Evolutionary conservation across 2,888 invertebrate species (phyloP).

Genomic region (Parnassius orleans): DNA sequence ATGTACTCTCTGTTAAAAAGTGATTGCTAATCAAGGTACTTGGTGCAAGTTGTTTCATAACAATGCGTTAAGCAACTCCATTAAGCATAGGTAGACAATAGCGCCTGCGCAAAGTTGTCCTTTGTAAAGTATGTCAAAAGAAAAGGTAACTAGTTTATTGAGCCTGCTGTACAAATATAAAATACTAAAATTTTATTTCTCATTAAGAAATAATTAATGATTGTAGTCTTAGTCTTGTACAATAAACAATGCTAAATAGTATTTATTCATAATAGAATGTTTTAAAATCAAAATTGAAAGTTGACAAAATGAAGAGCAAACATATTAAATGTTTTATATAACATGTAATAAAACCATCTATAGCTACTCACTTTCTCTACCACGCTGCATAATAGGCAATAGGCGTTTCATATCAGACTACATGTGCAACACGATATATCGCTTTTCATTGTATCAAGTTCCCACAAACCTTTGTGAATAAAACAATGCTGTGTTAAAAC

Average conservation of each 20-base stretch:
- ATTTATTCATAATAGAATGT: too few species aligned
- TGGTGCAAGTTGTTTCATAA: slow-evolving; percentile 45
- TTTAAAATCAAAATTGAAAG: too few species aligned
- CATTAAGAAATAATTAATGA: too few species aligned
- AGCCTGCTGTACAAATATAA: slow-evolving; percentile 16
- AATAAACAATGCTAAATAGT: too few species aligned
- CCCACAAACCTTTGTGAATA: slow-evolving; percentile 10
- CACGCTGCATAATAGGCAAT: slow-evolving; percentile 8
- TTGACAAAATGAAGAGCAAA: neutral
- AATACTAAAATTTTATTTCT: too few species aligned
- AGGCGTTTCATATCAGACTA: slow-evolving; percentile 21
- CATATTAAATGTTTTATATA: slow-evolving; percentile 13
- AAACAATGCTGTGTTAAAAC: slow-evolving; percentile 13
- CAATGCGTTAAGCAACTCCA: slow-evolving; percentile 42
- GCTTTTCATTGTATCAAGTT: slow-evolving; percentile 24
- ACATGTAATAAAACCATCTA: slow-evolving; percentile 12
- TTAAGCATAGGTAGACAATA: slow-evolving; percentile 53
- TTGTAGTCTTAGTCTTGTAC: too few species aligned
- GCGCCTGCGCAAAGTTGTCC: slow-evolving; percentile 60
- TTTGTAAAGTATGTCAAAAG: slow-evolving; percentile 68
- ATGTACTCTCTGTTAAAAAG: slow-evolving; percentile 21
- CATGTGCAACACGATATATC: slow-evolving; percentile 18
- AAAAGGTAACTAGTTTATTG: slow-evolving; percentile 56
- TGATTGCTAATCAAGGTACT: slow-evolving; percentile 32
- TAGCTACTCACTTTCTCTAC: slow-evolving; percentile 21